Base-by-base conservation (phyloP, 1,140 invertebrate species). In the Tetraneura akinire region DNA sequence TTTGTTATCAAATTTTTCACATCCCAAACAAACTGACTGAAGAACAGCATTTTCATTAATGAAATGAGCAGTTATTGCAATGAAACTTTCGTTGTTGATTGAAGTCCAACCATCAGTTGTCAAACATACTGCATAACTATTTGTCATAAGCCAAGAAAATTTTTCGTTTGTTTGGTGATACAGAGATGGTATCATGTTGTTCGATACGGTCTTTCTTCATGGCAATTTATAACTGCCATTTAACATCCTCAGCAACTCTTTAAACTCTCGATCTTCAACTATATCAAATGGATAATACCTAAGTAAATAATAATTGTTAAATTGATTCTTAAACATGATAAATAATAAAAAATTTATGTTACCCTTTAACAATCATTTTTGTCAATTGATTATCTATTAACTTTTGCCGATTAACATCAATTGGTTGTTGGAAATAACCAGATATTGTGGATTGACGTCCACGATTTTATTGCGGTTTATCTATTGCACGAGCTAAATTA, bases 71-170 rank as follows among this genome's bases (percentile, higher is more conserved):
- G 81, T 82, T 13, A 84, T 51, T 10, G 80, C 80, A n/a, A 83
- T 81, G 76, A 80, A 83, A 64, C 82, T 81, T 55, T 83, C 82
- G 53, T 83, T 83, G 23, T 74, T 82, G 0, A 47, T 81, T 6
- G 80, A 82, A 16, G 83, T 83, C 83, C 83, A 84, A 14, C 83
- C 81, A 81, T 83, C 82, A 1, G 82, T 83, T 21, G 80, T 84
- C n/a, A 55, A 3, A 55, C 53, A 55, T n/a, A 55, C 53, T 1
- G n/a, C 21, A 55, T 21, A 55, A 51, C 49, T 6, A 6, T 51
- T 51, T 16, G 49, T 51, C 49, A 51, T 51, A 18, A 51, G 4
- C 3, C 14, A 13, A 2, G 5, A 49, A 49, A 18, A 49, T 49
- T 53, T 53, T 18, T 18, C 13, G 3, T 51, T 2, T 16, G 49